Evolutionary conservation across 2,888 invertebrate genomes (phyloP), one percentile per base, ranked within the genome.

Genomic region (Gryllus longicercus): DNA sequence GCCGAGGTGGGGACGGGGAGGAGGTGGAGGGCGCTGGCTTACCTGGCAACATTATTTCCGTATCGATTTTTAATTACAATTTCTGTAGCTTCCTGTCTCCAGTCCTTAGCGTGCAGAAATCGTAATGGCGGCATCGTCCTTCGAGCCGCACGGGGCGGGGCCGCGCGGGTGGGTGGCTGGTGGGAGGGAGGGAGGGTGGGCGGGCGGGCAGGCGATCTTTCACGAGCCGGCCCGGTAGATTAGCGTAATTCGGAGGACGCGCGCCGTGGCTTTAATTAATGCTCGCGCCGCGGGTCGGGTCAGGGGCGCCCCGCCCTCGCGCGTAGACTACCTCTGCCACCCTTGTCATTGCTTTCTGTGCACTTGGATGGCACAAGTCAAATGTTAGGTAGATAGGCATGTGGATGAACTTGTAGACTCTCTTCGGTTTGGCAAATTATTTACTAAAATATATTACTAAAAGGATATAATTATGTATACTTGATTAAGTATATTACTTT

Each of bases 41-140:
- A 76, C 38, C 76, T 25, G 38, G 38, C 23, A 76, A 23, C 76
- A 76, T 76, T 76, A 76, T 25, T 25, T 38, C 76, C 23, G 23
- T 76, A 63, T 63, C 63, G 63, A 63, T 63, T 63, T 63, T 63
- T 63, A 63, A 63, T 63, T 63, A 63, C 63, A 63, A 63, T 63
- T 63, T 63, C 63, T 63, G 63, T 63, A 63, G 63, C 63, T 63
- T 63, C 63, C 63, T 63, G 63, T 63, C 63, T 63, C 63, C 63
- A 63, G 63, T 63, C 63, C 63, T 63, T 63, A 63, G 63, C 63
- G 63, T 63, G 63, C 63, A 63, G 63, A 63, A 63, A 63, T 63
- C 63, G 63, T 63, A 63, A 63, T 63, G 63, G 63, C 63, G 63
- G 63, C 38, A 38, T 38, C 38, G 38, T 38, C 38, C 38, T 38